A percentile compares a stretch with the other conserved stretches of the same genome.
These are phyloP conservation scores for Anthoscopus minutus DNA, from an alignment of 2,113 vertebrate genomes.

Conservation along the genomic window DNA sequence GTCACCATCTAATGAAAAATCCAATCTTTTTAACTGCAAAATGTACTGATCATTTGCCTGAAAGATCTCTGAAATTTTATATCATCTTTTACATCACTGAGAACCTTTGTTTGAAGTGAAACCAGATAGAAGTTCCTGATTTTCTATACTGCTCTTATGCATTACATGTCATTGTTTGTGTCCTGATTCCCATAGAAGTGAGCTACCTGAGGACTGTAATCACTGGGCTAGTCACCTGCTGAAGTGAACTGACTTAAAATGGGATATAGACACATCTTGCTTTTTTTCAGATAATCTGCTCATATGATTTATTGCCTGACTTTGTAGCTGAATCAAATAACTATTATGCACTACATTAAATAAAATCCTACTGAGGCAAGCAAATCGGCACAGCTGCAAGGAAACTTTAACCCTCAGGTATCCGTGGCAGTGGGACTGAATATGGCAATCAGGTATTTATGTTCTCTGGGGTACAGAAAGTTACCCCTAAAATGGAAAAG, in stretches of 20 bases:
- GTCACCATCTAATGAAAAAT: not conserved
- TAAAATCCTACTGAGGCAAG: not conserved
- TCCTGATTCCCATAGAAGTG: not conserved
- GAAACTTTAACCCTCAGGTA: not conserved
- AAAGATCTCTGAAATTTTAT: not conserved
- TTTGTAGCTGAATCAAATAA: not conserved
- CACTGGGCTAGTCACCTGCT: not conserved
- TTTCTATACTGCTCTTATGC: not conserved
- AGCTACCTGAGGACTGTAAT: not conserved
- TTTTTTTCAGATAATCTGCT: not conserved
- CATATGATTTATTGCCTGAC: not conserved
- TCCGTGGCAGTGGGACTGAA: not conserved
- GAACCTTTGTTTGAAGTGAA: not conserved
- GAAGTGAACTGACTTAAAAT: not conserved
- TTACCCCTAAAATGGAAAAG: not conserved
- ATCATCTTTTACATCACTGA: not conserved
- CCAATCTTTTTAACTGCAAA: not conserved
- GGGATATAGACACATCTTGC: not conserved
- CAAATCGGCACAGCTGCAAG: not conserved
- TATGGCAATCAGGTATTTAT: not conserved
- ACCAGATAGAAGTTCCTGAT: not conserved
- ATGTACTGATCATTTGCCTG: not conserved
- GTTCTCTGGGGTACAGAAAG: not conserved
- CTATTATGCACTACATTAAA: not conserved
- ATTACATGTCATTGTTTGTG: too few species aligned